Evolutionary conservation across 2,888 invertebrate species (phyloP).

Genomic region (Diabrotica balteata): DNA sequence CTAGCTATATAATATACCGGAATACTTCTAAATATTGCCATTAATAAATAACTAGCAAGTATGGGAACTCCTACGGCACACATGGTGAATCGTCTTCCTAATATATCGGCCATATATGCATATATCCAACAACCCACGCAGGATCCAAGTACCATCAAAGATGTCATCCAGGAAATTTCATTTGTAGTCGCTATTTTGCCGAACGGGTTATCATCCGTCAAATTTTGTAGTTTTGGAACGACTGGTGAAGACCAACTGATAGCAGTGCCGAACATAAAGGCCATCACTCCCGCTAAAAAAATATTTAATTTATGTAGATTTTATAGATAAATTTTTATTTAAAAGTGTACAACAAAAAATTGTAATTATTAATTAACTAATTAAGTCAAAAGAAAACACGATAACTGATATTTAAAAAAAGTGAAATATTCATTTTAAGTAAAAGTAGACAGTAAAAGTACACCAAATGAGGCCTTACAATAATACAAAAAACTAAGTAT

Average conservation of each 20-base stretch:
- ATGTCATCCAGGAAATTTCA: conserved; percentile 64
- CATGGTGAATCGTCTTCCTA: conserved; percentile 74
- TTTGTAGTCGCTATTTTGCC: conserved; percentile 31
- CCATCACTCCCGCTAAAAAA: conserved; percentile 14
- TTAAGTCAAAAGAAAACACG: too few relatives aligned
- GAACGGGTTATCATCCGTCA: conserved; percentile 18
- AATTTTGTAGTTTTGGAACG: conserved; percentile 35
- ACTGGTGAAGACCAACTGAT: conserved; percentile 43
- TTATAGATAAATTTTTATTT: too few relatives aligned
- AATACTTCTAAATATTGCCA: conserved; percentile 64
- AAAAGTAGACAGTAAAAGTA: too few relatives aligned
- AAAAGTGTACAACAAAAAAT: too few relatives aligned
- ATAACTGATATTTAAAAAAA: too few relatives aligned
- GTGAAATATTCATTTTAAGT: too few relatives aligned
- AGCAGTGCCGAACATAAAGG: conserved; percentile 8
- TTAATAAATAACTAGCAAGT: conserved; percentile 71
- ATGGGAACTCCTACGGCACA: conserved; percentile 72
- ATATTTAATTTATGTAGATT: neutral
- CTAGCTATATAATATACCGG: conserved; percentile 65
- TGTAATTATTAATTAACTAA: too few relatives aligned
- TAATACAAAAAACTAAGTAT: too few relatives aligned
- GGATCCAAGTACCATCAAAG: conserved; percentile 61
- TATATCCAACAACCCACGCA: conserved; percentile 71
- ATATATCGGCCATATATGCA: conserved; percentile 69
- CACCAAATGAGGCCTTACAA: too few relatives aligned